Conservation (phyloP, 2,113 vertebrate species). For the Spilogale gracilis region DNA sequence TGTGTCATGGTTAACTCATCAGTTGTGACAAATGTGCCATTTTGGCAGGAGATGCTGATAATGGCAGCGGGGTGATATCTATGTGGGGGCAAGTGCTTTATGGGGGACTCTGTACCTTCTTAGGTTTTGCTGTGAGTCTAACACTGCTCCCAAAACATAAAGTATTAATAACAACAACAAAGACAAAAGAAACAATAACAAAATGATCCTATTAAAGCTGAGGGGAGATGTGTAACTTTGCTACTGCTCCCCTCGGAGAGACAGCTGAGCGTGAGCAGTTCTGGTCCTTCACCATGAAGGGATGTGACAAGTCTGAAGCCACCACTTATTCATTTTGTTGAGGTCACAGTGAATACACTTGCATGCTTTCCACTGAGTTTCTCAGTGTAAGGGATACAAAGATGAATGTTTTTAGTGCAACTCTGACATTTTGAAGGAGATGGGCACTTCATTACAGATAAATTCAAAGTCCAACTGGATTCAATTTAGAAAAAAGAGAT, state of each 20-base stretch:
- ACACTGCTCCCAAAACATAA: background rate
- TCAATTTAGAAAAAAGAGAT: background rate
- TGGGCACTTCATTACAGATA: background rate
- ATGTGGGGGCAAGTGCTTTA: background rate
- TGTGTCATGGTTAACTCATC: background rate
- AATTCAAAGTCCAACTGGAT: background rate
- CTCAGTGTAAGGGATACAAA: background rate
- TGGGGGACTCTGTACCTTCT: background rate
- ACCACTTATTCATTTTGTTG: background rate
- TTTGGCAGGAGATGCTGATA: too few relatives aligned
- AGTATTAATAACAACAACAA: background rate
- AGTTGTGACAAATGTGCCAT: background rate
- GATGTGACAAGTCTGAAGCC: background rate
- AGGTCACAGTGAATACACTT: rapidly evolving
- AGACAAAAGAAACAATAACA: background rate
- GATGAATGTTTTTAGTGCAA: background rate
- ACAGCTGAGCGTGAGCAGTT: background rate
- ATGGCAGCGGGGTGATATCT: background rate
- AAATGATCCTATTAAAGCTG: background rate
- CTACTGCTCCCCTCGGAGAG: too few relatives aligned
- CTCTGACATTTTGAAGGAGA: background rate
- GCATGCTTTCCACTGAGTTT: background rate
- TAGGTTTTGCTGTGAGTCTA: background rate
- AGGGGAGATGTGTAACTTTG: background rate
- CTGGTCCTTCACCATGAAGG: background rate